Conservation (phyloP, 2,113 vertebrate genomes). For the Paradisaea rubra region DNA sequence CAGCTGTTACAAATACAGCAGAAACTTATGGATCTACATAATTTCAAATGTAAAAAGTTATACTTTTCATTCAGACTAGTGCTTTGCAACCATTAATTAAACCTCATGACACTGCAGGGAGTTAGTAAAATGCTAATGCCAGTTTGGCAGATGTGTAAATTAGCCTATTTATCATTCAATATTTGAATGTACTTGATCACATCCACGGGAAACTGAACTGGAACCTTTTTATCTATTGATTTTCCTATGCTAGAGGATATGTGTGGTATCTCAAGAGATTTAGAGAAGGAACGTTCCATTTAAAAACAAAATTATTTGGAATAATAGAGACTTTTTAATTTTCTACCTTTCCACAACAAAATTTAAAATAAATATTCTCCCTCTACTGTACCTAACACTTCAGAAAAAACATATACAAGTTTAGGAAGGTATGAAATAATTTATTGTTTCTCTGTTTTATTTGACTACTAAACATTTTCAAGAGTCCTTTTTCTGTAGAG, state of each 20-base stretch:
- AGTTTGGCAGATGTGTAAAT: conserved; percentile 46
- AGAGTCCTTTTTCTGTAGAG: background rate
- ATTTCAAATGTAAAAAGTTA: conserved; percentile 21
- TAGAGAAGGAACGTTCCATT: background rate
- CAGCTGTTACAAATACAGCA: conserved; percentile 1
- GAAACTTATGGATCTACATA: conserved; percentile 8
- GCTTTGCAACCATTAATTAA: conserved; percentile 45
- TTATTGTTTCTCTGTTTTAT: background rate
- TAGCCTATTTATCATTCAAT: conserved; percentile 29
- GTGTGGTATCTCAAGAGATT: background rate
- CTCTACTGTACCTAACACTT: background rate
- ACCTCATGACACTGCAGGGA: conserved; percentile 5
- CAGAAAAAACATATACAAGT: background rate
- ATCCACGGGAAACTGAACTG: conserved; percentile 12
- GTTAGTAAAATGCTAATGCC: conserved; percentile 30
- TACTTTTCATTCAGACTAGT: conserved; percentile 24
- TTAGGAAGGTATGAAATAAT: background rate
- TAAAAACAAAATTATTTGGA: background rate
- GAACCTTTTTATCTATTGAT: conserved; percentile 3
- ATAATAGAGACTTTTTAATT: background rate
- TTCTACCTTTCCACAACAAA: background rate
- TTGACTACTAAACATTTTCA: background rate
- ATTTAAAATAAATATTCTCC: background rate
- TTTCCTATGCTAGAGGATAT: background rate
- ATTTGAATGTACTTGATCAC: conserved; percentile 17